Evolutionary conservation across 2,113 vertebrate genomes (phyloP).

Genomic region (Tamias sibiricus): DNA sequence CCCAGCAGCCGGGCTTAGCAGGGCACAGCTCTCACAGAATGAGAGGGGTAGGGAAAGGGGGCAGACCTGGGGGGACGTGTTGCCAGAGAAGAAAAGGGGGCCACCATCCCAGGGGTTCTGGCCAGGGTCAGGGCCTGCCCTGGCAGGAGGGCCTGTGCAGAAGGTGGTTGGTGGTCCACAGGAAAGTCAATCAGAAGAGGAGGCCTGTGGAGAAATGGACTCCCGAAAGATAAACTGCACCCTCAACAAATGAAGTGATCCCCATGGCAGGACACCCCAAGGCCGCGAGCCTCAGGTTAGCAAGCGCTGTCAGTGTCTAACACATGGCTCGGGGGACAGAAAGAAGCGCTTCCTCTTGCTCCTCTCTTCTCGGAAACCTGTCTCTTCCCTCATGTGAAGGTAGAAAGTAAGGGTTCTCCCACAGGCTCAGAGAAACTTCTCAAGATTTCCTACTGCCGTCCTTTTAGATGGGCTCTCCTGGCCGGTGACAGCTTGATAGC

Average conservation of each 20-base stretch:
- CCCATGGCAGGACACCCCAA: background rate
- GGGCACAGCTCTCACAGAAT: background rate
- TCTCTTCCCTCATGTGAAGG: background rate
- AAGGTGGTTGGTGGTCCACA: background rate
- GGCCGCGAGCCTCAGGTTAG: background rate
- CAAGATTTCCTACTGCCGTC: background rate
- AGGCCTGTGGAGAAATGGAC: background rate
- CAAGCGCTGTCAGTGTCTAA: background rate
- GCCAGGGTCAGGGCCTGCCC: background rate
- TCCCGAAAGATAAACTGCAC: background rate
- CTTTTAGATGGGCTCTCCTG: background rate
- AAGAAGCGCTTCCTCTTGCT: background rate
- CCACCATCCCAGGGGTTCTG: background rate
- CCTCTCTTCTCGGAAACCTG: background rate
- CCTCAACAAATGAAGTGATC: background rate
- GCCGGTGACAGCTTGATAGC: background rate
- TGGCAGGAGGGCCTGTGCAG: background rate
- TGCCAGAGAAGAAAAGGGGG: too few relatives aligned
- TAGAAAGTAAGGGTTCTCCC: background rate
- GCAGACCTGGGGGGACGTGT: background rate
- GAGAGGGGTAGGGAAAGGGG: background rate
- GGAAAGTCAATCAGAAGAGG: background rate
- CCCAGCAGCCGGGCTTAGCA: background rate
- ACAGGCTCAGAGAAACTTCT: background rate
- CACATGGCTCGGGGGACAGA: accelerated